Percentiles rank a stretch among this genome's conserved stretches.
Conservation (phyloP, 2,113 vertebrate genomes). For the Benitochromis conjunctus region DNA sequence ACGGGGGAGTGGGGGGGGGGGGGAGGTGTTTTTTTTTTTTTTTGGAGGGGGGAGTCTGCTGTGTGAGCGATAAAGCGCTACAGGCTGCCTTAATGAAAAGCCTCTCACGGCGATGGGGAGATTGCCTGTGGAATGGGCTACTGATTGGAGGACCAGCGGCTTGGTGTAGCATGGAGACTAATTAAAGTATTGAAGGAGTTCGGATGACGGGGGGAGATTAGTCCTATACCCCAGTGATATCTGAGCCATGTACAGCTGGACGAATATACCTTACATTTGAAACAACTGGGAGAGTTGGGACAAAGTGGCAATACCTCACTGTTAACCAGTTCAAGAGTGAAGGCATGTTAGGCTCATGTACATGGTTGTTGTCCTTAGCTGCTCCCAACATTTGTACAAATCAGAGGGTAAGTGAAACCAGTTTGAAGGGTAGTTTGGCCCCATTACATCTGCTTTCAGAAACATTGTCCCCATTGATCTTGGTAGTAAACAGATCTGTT, state of each 20-base stretch:
- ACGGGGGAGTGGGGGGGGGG: too few relatives aligned
- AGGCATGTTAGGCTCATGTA: not conserved
- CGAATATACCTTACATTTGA: conserved; percentile 2
- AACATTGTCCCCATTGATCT: not conserved
- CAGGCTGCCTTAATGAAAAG: conserved; percentile 68
- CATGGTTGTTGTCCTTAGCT: not conserved
- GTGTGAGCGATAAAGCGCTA: conserved; percentile 50
- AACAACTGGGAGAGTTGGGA: not conserved
- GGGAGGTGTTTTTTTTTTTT: not conserved
- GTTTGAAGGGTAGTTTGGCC: not conserved
- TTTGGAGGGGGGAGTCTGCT: not conserved
- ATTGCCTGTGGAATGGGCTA: conserved; percentile 55
- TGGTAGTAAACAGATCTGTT: not conserved
- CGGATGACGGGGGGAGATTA: conserved; percentile 47
- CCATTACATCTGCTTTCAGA: not conserved
- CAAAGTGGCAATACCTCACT: not conserved
- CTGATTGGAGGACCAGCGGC: conserved; percentile 61
- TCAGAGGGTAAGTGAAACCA: not conserved
- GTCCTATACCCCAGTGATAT: conserved; percentile 8
- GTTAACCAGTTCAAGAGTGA: not conserved
- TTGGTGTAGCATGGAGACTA: conserved; percentile 45
- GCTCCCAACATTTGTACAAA: not conserved
- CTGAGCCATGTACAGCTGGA: not conserved
- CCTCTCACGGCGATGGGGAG: conserved; percentile 62
- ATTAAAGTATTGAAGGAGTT: conserved; percentile 55